Percentiles rank a stretch among this genome's conserved stretches.
These are phyloP conservation scores for Cyphomyrus plagiostoma DNA, from an alignment of 2,113 vertebrate species.

Conservation along the genomic window DNA sequence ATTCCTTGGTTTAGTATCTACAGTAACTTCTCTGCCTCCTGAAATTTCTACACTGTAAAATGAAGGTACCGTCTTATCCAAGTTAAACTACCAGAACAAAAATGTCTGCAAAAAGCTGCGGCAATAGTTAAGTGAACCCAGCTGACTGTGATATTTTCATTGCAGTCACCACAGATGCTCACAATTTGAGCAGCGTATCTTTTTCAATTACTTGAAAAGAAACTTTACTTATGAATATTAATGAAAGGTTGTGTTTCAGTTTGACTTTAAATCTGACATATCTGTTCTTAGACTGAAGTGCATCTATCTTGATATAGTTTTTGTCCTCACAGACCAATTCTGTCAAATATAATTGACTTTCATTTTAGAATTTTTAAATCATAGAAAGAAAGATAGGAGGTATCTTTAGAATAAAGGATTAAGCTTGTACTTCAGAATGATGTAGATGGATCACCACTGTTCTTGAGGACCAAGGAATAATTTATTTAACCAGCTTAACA, in stretches of 20 bases:
- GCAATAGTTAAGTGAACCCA: background rate
- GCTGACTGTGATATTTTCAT: background rate
- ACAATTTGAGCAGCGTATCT: background rate
- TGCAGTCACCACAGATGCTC: background rate
- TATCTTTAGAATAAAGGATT: conserved; percentile 20
- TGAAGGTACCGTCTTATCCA: background rate
- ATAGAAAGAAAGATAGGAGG: conserved; percentile 27
- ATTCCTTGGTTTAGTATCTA: background rate
- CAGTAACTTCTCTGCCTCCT: background rate
- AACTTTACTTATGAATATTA: background rate
- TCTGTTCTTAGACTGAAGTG: conserved; percentile 26
- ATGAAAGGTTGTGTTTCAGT: background rate
- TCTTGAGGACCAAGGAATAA: conserved; percentile 35
- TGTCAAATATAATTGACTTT: background rate
- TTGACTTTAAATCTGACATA: conserved; percentile 18
- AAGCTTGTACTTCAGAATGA: conserved; percentile 22
- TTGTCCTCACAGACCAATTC: conserved; percentile 24
- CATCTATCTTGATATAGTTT: conserved; percentile 15
- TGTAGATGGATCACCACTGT: conserved; percentile 20
- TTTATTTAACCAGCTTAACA: conserved; percentile 45
- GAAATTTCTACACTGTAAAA: background rate
- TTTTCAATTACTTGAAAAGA: background rate
- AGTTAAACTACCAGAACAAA: background rate
- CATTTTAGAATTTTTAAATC: conserved; percentile 28
- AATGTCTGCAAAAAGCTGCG: background rate